Evolutionary conservation across 1,140 invertebrate genomes (phyloP), one percentile per base, ranked within the genome.

Genomic region (Leptopilina clavipes): DNA sequence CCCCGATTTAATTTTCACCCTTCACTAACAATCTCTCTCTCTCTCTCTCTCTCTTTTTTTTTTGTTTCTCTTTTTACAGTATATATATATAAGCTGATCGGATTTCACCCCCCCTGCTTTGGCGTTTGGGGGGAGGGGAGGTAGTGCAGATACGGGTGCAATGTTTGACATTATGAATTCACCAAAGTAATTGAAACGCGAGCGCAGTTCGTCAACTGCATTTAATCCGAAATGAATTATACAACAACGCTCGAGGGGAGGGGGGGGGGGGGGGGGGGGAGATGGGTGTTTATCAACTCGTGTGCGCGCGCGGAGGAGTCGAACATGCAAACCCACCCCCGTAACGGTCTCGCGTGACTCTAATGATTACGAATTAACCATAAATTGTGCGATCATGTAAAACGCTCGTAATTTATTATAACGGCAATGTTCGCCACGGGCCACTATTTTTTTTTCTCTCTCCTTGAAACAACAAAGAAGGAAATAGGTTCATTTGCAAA

Each of bases 361-460:
- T 85, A 82, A 86, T 86, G 78, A 85, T 84, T 86, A 82, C 82
- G 78, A 86, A 86, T 86, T 86, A 86, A 78, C 79, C 81, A 85
- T 84, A 85, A 87, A 87, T 86, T 84, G 82, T 79, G 80, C 78
- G 84, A 86, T 86, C 85, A 76, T 85, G 85, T 86, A 83, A 85
- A 86, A 76, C 82, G 77, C 54, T 45, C 59, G 56, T 81, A 83
- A 85, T 85, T 86, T 86, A 31, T 31, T 31, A 81, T 81, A 81
- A 82, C 77, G 59, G 72, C 52, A 19, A 54, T 76, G 59, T 31
- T 56, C 1, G 31, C 52, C 25, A 56, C 43, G 22, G 52, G 48
- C 56, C 31, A 43, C 56, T 77, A 2, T 65, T 65, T 65, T 65
- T 6, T 31, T 31, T 5, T 31, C 25, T 31, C 25, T 31, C 25